Evolutionary conservation across 2,797 vertebrate genomes (phyloP), one percentile per base, ranked within the genome.

Genomic region (Melanogrammus aeglefinus): DNA sequence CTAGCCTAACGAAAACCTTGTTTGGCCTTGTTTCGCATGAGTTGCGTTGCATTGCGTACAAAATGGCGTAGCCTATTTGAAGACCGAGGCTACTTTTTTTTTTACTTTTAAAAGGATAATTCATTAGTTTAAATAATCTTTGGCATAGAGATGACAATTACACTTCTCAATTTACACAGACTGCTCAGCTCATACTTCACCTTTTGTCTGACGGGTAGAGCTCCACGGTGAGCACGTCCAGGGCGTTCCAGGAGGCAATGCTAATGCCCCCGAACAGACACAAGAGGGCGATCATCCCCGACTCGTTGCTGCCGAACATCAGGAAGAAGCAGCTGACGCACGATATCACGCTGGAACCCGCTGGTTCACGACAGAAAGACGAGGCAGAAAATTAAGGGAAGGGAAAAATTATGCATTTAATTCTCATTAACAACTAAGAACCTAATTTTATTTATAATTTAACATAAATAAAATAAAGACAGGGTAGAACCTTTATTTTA

Each of bases 251-350:
- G 3, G 97, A 98, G 27, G 97, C 97, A 9, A 98, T 98, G 94
- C 97, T 98, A 92, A 99, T 97, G 8, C 97, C 97, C 0, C 97
- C 97, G 7, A 98, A 98, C 79, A 99, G 95, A 88, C 97, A 99
- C 86, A 98, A 93, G 86, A 98, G 94, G 6, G 97, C 97, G 0
- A 99, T 99, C 97, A 99, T 98, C 86, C 97, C 97, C 0, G 97
- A 99, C 89, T 99, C 97, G 0, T 95, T 98, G 94, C 96, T 98
- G 77, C 97, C 97, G 0, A 98, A 98, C 77, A 96, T 98, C 86
- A 98, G 92, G 94, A 99, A 98, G 94, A 98, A 98, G 90, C 97
- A 99, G 94, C 97, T 98, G 84, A 99, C 33, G 16, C 97, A 99
- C 24, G 97, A 98, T 92, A 98, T 97, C 80, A 98, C 94, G 0